Base-by-base conservation (phyloP, 2,797 vertebrate species). In the Echeneis naucrates region DNA sequence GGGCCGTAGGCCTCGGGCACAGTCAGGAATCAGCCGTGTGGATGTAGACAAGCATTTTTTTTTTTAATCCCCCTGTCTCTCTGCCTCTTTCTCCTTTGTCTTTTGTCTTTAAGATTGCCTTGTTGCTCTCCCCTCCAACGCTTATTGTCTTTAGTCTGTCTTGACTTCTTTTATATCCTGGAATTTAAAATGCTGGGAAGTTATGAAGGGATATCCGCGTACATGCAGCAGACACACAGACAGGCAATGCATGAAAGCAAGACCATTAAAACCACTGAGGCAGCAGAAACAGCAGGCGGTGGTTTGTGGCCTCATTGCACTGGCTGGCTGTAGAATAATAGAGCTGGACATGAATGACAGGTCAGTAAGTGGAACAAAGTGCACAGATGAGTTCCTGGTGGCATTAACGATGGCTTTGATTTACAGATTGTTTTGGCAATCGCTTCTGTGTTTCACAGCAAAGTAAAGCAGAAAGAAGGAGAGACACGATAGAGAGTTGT, bases 281-380 rank as follows among this genome's bases (percentile, higher is more conserved):
- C 89, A 91, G 91, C 92, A 88, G 79, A 92, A 91, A 85, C 75
- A 66, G 82, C 84, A 77, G 89, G 87, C 67, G 66, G 84, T 80
- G 80, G 87, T 87, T 87, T 88, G 81, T 91, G 88, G 89, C 88
- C 89, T 87, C 88, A 70, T 71, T 84, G 79, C 72, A 72, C 78
- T 50, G 71, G 73, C 81, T 80, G 68, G 73, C 81, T 56, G 59
- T 78, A 81, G 84, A 91, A 92, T 90, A 90, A 92, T 87, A 85
- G 74, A 76, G 71, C 82, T 82, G 65, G 75, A 82, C 62, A 5
- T 87, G 87, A 91, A 70, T 84, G 88, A 78, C 86, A 57, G 78
- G 82, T 86, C 83, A 77, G 84, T 87, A 72, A 82, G 85, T 84
- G 72, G 79, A 85, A 88, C 82, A 88, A 76, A 83, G 84, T 88